Evolutionary conservation across 92 coral and sea anemone genomes (phyloP).

Genomic region (Epizoanthus illoricatus): DNA sequence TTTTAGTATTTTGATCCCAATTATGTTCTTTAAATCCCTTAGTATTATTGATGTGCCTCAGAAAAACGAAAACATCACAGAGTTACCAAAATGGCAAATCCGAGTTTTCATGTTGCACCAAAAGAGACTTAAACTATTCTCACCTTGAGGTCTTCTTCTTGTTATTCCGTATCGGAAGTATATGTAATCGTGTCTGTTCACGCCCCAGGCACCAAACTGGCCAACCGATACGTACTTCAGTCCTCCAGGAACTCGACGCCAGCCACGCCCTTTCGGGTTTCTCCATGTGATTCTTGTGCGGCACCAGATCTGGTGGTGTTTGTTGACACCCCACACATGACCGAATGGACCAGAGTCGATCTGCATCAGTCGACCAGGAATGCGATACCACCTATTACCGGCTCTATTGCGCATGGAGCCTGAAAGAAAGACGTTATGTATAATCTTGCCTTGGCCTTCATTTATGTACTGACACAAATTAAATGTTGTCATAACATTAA

Average conservation of each 20-base stretch:
- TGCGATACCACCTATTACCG: constrained; percentile 43
- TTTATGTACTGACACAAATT: too few species aligned
- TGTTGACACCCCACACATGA: constrained; percentile 41
- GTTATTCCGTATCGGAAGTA: constrained; percentile 22
- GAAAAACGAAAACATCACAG: too few species aligned
- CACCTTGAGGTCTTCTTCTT: neutral
- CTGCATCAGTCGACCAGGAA: constrained; percentile 35
- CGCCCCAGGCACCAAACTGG: constrained; percentile 31
- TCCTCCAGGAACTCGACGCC: constrained; percentile 19
- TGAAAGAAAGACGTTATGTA: neutral
- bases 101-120: too few species aligned
- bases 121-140: too few species aligned
- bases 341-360: constrained; percentile 56
- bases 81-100: too few species aligned
- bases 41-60: too few species aligned
- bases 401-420: constrained; percentile 29
- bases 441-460: too few species aligned
- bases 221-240: constrained; percentile 5
- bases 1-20: too few species aligned
- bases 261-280: constrained; percentile 15
- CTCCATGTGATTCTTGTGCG: constrained; percentile 41
- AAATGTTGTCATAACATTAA: too few species aligned
- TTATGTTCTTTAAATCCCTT: too few species aligned
- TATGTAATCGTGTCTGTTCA: constrained; percentile 10
- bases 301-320: constrained; percentile 25